Base-by-base conservation (phyloP, 2,888 invertebrate genomes). In the Brenthis daphne region DNA sequence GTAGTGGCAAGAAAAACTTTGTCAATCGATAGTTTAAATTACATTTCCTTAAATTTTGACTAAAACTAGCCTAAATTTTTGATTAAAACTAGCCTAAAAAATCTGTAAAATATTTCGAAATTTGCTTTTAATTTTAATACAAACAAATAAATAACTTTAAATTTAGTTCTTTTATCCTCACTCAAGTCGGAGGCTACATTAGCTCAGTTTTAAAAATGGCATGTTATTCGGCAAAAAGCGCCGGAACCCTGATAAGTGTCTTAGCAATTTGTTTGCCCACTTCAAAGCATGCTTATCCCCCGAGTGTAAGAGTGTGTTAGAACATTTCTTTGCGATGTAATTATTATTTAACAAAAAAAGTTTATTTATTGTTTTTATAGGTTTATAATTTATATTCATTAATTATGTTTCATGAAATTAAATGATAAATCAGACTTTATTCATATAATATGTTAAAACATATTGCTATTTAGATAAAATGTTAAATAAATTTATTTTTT, bases 191-290 rank as follows among this genome's bases (percentile, higher is more conserved):
- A 20, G 47, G 58, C 47, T 88, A 83, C 88, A 85, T 80, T 86
- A 89, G 88, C 85, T 85, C 85, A 72, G 73, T 75, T 79, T 77
- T 78, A 29, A 58, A 76, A 76, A 83, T 82, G 77, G 83, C 81
- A 80, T 85, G 84, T 85, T 85, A 85, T 87, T 85, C 86, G 82
- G 84, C 83, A 82, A 82, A 85, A 84, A 83, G 83, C 83, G 76
- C 77, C 78, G 77, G 89, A 90, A 89, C 75, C 85, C 87, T 73
- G 77, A 79, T 83, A 88, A 90, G 87, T 90, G 85, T 84, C 80
- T 77, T 73, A 73, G 80, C 83, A 85, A 87, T 87, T 90, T 86
- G 85, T 88, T 89, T 87, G 80, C 82, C 81, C 82, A 87, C 85
- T 85, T 85, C 85, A 86, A 88, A 85, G 84, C 81, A 76, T 80